Conservation (phyloP, 2,113 vertebrate genomes). For the Petaurus breviceps region DNA sequence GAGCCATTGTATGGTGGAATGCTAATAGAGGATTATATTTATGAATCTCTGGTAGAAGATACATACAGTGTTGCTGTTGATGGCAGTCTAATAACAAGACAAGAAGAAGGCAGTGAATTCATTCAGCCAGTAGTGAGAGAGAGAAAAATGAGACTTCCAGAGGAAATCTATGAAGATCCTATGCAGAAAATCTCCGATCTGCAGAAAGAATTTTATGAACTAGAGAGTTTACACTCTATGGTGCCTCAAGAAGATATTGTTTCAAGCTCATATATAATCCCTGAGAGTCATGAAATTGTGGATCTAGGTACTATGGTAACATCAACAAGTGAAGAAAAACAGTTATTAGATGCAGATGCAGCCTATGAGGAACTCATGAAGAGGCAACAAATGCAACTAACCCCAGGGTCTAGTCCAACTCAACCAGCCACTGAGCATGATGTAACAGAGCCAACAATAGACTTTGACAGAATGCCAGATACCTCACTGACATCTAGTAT, state of each 20-base stretch:
- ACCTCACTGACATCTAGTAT: slow-evolving; percentile 81
- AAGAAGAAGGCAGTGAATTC: slow-evolving; percentile 84
- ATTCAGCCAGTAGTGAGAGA: slow-evolving; percentile 83
- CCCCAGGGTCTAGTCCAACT: slow-evolving; percentile 91
- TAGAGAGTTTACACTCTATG: slow-evolving; percentile 86
- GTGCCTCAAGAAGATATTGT: slow-evolving; percentile 87
- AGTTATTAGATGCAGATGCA: slow-evolving; percentile 84
- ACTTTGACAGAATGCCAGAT: slow-evolving; percentile 75
- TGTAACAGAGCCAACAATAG: slow-evolving; percentile 78
- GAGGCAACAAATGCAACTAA: slow-evolving; percentile 89
- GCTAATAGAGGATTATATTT: slow-evolving; percentile 98
- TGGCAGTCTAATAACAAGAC: slow-evolving; percentile 77
- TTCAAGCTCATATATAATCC: slow-evolving; percentile 83
- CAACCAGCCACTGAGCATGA: slow-evolving; percentile 81
- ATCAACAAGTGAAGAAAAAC: slow-evolving; percentile 82
- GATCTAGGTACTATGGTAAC: slow-evolving; percentile 85
- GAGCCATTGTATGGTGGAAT: slow-evolving; percentile 97
- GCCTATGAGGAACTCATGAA: slow-evolving; percentile 88
- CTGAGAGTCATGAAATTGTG: slow-evolving; percentile 91
- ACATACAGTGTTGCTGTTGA: slow-evolving; percentile 85
- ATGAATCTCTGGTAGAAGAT: slow-evolving; percentile 95
- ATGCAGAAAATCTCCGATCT: slow-evolving; percentile 89
- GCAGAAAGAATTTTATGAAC: slow-evolving; percentile 88
- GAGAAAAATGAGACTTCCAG: slow-evolving; percentile 88
- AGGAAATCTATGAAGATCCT: slow-evolving; percentile 92